Percentiles rank a stretch among this genome's conserved stretches.
Conservation (phyloP, 2,888 invertebrate genomes). For the Chamaedrilus cognettii region DNA sequence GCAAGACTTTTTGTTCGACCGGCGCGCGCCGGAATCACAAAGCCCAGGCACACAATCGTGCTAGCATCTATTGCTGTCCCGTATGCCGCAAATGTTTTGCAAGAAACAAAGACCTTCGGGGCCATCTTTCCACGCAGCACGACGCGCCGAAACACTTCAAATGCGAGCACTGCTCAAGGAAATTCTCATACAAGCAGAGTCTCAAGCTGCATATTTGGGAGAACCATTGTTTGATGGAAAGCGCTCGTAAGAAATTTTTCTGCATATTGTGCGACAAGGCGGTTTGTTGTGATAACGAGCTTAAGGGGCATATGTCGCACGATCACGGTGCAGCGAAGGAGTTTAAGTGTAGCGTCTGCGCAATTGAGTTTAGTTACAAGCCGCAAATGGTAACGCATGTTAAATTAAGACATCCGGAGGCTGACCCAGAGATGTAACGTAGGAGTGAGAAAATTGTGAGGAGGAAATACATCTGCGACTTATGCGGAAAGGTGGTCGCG, state of each 20-base stretch:
- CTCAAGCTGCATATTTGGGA: too few relatives aligned
- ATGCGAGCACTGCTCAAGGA: not conserved
- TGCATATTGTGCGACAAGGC: conserved; percentile 11
- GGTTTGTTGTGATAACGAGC: not conserved
- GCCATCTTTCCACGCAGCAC: not conserved
- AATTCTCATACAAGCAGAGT: conserved; percentile 20
- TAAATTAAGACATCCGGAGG: too few relatives aligned
- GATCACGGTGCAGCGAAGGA: not conserved
- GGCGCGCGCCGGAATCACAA: not conserved
- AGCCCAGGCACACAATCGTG: not conserved
- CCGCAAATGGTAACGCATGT: not conserved
- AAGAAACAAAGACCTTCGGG: too few relatives aligned
- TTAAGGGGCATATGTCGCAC: conserved; percentile 5
- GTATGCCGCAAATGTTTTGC: not conserved
- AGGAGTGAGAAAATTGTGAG: too few relatives aligned
- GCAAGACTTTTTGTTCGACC: not conserved
- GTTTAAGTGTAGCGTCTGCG: not conserved
- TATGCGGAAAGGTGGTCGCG: too few relatives aligned
- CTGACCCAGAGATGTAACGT: too few relatives aligned
- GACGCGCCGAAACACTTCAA: not conserved
- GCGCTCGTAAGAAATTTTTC: not conserved
- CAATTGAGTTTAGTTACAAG: not conserved
- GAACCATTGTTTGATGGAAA: too few relatives aligned
- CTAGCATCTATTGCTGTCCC: not conserved
- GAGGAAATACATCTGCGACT: too few relatives aligned